Evolutionary conservation across 2,113 vertebrate genomes (phyloP).

Genomic region (Equus quagga): DNA sequence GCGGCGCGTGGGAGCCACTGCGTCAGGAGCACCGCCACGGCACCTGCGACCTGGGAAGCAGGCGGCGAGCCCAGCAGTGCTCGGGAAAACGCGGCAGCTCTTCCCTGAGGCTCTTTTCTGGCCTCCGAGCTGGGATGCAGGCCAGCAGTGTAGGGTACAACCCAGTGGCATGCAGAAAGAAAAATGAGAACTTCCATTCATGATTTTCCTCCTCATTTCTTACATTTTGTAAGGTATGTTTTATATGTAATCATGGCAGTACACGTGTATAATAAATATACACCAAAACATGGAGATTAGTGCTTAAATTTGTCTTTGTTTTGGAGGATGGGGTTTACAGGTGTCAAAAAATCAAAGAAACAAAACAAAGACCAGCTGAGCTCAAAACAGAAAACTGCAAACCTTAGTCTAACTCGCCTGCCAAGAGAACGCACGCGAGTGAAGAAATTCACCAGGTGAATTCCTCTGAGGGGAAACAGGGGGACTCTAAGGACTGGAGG

Average conservation of each 20-base stretch:
- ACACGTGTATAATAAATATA: background rate
- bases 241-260: background rate
- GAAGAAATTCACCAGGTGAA: background rate
- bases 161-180: background rate
- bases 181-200: background rate
- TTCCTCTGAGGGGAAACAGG: background rate
- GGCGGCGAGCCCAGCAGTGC: background rate
- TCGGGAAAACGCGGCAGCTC: background rate
- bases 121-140: background rate
- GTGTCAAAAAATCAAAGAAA: background rate
- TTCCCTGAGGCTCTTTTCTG: background rate
- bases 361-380: background rate
- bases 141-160: background rate
- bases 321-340: fast-evolving
- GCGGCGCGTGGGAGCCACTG: background rate
- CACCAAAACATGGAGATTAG: background rate
- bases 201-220: background rate
- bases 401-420: background rate
- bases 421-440: background rate
- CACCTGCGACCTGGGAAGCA: too few species aligned
- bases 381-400: background rate
- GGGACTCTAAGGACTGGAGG: background rate
- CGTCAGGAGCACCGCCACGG: background rate
- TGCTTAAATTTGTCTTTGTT: background rate
- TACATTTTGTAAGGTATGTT: background rate